A percentile compares a stretch with the other conserved stretches of the same genome.
These are phyloP conservation scores for Trichomalopsis sarcophagae DNA, from an alignment of 1,140 invertebrate genomes.

Conservation along the genomic window DNA sequence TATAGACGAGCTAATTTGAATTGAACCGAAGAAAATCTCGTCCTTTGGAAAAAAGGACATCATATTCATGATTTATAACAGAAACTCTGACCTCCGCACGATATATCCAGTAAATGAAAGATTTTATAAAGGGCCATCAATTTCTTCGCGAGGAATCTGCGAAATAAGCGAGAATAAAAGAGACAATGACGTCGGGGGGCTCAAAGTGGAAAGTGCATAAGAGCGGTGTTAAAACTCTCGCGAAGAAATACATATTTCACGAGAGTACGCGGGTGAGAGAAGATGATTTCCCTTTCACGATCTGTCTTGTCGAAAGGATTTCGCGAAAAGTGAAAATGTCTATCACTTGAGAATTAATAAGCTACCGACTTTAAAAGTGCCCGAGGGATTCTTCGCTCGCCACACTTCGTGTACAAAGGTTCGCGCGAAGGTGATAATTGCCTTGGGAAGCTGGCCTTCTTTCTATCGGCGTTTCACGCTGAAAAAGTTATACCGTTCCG, in stretches of 20 bases:
- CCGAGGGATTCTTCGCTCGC: not conserved
- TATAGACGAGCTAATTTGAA: no score
- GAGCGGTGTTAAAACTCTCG: not conserved
- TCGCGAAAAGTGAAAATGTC: not conserved
- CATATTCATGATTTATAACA: no score
- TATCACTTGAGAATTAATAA: conserved; percentile 4
- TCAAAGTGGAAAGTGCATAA: not conserved
- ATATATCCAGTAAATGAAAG: not conserved
- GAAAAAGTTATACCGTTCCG: no score
- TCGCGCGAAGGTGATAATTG: not conserved
- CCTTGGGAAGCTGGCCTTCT: not conserved
- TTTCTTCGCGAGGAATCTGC: not conserved
- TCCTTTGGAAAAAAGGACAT: no score
- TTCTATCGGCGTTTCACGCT: no score
- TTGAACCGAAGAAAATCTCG: no score
- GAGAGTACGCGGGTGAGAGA: not conserved
- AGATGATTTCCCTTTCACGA: not conserved
- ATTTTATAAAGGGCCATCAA: not conserved
- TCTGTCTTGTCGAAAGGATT: not conserved
- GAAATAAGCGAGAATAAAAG: not conserved
- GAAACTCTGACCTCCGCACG: not conserved
- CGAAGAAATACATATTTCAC: conserved; percentile 10
- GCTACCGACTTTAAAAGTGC: conserved; percentile 1
- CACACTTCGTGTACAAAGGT: not conserved
- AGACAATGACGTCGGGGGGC: not conserved